These are phyloP conservation scores for Stenolophus ochropezus DNA, from an alignment of 2,888 invertebrate genomes.

Conservation along the genomic window DNA sequence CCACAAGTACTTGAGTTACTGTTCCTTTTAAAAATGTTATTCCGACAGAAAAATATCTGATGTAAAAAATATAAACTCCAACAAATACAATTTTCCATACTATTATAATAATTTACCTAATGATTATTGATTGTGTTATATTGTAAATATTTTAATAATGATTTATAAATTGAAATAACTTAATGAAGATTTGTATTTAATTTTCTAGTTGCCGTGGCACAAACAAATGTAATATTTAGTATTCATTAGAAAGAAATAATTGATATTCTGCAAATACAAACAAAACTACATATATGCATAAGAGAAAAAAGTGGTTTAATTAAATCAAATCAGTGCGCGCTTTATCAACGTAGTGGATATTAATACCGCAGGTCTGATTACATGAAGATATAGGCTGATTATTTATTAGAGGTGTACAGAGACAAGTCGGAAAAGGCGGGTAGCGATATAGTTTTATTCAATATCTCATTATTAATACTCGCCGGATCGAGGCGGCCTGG, in stretches of 20 bases:
- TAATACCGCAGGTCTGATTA: conserved; percentile 42
- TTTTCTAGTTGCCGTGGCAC: background rate
- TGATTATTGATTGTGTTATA: too few relatives aligned
- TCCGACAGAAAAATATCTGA: too few relatives aligned
- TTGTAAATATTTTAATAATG: background rate
- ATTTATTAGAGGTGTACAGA: conserved; percentile 47
- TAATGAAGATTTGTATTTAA: background rate
- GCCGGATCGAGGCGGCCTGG: background rate
- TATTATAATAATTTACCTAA: too few relatives aligned
- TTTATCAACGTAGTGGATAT: conserved; percentile 42
- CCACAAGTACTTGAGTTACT: too few relatives aligned
- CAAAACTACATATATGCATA: background rate
- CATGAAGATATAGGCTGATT: conserved; percentile 45
- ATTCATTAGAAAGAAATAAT: background rate
- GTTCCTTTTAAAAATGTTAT: too few relatives aligned
- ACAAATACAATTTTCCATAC: too few relatives aligned
- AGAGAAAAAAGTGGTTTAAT: conserved; percentile 7
- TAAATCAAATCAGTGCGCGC: conserved; percentile 15
- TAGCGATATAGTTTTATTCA: conserved; percentile 33
- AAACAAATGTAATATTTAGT: background rate
- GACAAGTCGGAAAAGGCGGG: conserved; percentile 47
- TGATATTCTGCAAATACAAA: background rate
- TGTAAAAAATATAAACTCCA: too few relatives aligned
- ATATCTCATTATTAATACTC: conserved; percentile 43
- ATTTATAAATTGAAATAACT: background rate